A percentile compares a stretch with the other conserved stretches of the same genome.
Evolutionary conservation across 2,113 vertebrate species (phyloP).

Genomic region (Clarias batrachus): DNA sequence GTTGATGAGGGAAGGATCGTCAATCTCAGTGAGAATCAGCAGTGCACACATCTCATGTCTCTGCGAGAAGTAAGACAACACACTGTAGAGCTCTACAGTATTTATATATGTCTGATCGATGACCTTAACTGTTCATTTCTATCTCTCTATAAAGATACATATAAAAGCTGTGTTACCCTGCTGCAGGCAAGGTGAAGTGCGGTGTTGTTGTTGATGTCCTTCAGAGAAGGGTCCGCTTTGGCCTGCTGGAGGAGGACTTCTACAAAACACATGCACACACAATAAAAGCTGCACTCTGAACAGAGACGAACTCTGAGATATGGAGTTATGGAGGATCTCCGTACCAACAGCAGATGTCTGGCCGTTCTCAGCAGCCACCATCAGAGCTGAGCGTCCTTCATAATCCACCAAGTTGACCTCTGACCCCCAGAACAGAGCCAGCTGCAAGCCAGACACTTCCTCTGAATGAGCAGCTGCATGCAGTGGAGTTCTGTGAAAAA

Average conservation of each 20-base stretch:
- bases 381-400: slow-evolving; percentile 84
- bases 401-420: slow-evolving; percentile 84
- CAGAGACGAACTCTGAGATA: too few species aligned
- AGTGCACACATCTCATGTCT: slow-evolving; percentile 98
- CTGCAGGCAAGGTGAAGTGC: slow-evolving; percentile 97
- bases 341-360: slow-evolving; percentile 85
- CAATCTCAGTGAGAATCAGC: slow-evolving; percentile 92
- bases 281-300: neutral
- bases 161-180: slow-evolving; percentile 74
- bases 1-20: slow-evolving; percentile 92
- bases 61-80: slow-evolving; percentile 64
- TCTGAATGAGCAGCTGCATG: slow-evolving; percentile 93
- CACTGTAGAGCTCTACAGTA: neutral
- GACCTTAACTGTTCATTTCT: neutral
- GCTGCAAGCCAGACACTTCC: slow-evolving; percentile 83
- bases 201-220: slow-evolving; percentile 93
- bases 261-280: slow-evolving; percentile 55
- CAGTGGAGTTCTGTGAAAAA: slow-evolving; percentile 81
- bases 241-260: slow-evolving; percentile 89
- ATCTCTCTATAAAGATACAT: neutral
- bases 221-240: slow-evolving; percentile 87
- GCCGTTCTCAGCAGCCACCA: slow-evolving; percentile 88
- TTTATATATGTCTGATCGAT: neutral
- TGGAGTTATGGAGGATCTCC: slow-evolving; percentile 38
- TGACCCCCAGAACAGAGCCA: slow-evolving; percentile 85